Evolutionary conservation across 2,888 invertebrate species (phyloP), one percentile per base, ranked within the genome.

Genomic region (Panzeria rudis): DNA sequence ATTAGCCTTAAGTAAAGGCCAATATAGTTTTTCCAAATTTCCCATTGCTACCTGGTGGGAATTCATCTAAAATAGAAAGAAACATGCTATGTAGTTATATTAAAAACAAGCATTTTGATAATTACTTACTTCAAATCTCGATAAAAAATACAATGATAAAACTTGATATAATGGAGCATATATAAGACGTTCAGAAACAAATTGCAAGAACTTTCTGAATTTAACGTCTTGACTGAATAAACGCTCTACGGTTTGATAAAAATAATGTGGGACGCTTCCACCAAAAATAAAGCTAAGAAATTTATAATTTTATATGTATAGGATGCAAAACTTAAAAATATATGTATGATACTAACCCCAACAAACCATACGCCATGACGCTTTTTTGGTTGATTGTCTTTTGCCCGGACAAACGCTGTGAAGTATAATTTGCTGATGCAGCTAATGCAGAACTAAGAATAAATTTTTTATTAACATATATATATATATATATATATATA

Each of bases 261-360:
- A 97, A 89, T 95, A 96, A 91, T 97, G 97, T 0, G 97, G 97
- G 4, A 97, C 93, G 2, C 95, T 94, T 35, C 97, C 97, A 75
- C 96, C 97, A 91, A 97, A 96, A n/a, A 96, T 89, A 59, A 97
- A 93, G 64, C 96, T 96, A 64, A 29, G 76, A 82, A 76, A 71
- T 64, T 77, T 20, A 59, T 20, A 13, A 44, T 54, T 52, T 29
- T 4, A 29, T 29, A 29, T 29, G 2, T 29, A 29, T 29, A 5
- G 29, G 2, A 29, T 29, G 29, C 29, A 29, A 29, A n/a, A n/a
- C n/a, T n/a, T n/a, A n/a, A n/a, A n/a, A n/a, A n/a, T n/a, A n/a
- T n/a, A n/a, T n/a, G n/a, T n/a, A 88, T 66, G 96, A 93, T 84
- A 96, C 85, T 86, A 86, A 96, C 96, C 97, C 97, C 93, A 95